These are phyloP conservation scores for Leptocoma aspasia DNA, from an alignment of 2,113 vertebrate genomes.

Conservation along the genomic window DNA sequence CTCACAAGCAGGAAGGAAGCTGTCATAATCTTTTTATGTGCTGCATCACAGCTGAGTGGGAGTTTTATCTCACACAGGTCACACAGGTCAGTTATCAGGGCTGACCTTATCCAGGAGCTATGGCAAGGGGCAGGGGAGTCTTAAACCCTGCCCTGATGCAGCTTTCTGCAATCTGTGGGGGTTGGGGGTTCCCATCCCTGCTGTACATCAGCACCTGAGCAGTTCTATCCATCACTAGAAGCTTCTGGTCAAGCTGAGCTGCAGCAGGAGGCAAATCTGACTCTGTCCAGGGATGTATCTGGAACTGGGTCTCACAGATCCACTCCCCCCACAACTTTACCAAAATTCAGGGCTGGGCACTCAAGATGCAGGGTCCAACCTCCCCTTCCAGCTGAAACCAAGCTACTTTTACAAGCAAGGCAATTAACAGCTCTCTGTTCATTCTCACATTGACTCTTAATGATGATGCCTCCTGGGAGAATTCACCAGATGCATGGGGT, in stretches of 20 bases:
- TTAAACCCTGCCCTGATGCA: not conserved
- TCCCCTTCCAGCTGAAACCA: not conserved
- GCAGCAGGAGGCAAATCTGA: not conserved
- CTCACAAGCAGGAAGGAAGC: not conserved
- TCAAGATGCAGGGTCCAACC: not conserved
- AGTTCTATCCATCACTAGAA: not conserved
- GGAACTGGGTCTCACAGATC: not conserved
- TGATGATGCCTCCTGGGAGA: slow-evolving; percentile 9
- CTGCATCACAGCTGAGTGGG: not conserved
- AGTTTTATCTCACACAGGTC: not conserved
- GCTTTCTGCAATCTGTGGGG: not conserved
- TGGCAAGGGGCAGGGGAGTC: not conserved
- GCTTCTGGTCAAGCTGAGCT: not conserved
- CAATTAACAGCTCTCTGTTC: not conserved
- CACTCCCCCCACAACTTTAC: not conserved
- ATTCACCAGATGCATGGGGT: not conserved
- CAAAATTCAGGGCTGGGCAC: not conserved
- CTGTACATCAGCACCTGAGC: not conserved
- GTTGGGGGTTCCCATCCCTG: not conserved
- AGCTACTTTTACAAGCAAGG: not conserved
- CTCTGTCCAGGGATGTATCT: not conserved
- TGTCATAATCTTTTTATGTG: not conserved
- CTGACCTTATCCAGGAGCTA: not conserved
- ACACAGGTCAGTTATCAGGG: not conserved
- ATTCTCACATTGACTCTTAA: not conserved